Conservation (phyloP, 2,797 vertebrate genomes). For the Lateolabrax maculatus region DNA sequence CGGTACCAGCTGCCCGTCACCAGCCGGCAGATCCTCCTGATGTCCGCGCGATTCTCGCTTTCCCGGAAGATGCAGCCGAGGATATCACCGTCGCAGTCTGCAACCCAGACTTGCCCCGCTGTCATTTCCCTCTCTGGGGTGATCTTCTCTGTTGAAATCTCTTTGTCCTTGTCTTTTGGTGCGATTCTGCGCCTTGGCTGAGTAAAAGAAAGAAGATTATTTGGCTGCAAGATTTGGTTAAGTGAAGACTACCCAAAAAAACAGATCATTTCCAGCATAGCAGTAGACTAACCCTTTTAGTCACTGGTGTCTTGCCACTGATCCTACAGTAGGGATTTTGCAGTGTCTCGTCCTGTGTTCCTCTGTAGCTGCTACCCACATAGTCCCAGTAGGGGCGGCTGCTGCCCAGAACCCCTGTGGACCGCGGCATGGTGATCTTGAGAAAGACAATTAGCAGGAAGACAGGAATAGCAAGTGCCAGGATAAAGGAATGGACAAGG, state of each 20-base stretch:
- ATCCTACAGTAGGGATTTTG: slow-evolving; percentile 78
- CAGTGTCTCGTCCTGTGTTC: slow-evolving; percentile 75
- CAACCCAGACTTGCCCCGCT: slow-evolving; percentile 89
- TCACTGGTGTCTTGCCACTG: slow-evolving; percentile 62
- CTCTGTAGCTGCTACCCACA: slow-evolving; percentile 83
- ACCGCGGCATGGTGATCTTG: slow-evolving; percentile 90
- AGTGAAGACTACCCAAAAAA: background rate
- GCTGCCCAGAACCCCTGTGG: slow-evolving; percentile 84
- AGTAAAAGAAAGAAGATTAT: slow-evolving; percentile 11
- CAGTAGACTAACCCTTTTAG: slow-evolving; percentile 68
- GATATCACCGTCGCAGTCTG: slow-evolving; percentile 88
- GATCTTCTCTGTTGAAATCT: slow-evolving; percentile 74
- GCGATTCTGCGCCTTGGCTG: slow-evolving; percentile 72
- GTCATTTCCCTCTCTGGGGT: slow-evolving; percentile 73
- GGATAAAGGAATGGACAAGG: slow-evolving; percentile 89
- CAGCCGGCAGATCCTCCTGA: slow-evolving; percentile 84
- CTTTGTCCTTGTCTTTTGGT: slow-evolving; percentile 71
- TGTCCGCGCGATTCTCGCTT: slow-evolving; percentile 56
- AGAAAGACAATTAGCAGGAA: slow-evolving; percentile 88
- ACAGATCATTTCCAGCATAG: background rate
- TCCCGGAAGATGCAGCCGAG: slow-evolving; percentile 89
- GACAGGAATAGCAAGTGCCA: slow-evolving; percentile 90
- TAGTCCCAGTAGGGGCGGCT: slow-evolving; percentile 87
- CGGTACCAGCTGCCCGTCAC: slow-evolving; percentile 91
- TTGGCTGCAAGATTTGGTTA: background rate